Conservation (phyloP, 2,113 vertebrate species). For the Edolisoma coerulescens region DNA sequence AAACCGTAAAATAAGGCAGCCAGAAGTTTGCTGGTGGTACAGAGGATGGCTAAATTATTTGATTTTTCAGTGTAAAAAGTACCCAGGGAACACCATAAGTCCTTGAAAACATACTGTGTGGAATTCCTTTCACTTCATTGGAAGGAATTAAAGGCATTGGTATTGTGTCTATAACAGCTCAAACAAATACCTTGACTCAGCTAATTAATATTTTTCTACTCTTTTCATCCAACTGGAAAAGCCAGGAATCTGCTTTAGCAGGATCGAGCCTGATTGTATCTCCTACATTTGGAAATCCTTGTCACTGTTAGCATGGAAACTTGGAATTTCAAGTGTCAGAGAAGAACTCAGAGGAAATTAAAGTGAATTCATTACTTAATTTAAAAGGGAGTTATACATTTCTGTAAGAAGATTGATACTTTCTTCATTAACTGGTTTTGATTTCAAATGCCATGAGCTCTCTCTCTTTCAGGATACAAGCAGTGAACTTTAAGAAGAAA, state of each 20-base stretch:
- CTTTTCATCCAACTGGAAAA: neutral
- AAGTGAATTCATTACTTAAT: slow-evolving; percentile 5
- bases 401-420: slow-evolving; percentile 19
- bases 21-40: neutral
- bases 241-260: neutral
- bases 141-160: neutral
- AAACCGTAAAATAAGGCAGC: neutral
- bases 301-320: neutral
- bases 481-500: neutral
- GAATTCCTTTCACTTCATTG: neutral
- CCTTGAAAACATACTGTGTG: neutral
- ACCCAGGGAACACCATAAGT: neutral
- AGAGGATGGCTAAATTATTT: neutral
- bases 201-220: neutral
- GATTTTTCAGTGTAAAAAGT: neutral
- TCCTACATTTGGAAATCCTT: neutral
- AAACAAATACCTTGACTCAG: neutral
- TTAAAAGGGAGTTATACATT: neutral
- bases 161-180: neutral
- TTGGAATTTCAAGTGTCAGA: neutral
- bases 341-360: slow-evolving; percentile 8
- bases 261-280: neutral
- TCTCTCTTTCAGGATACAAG: neutral
- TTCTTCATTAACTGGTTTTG: neutral
- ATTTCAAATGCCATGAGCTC: neutral